Evolutionary conservation across 1,140 invertebrate genomes (phyloP).

Genomic region (Melitaea cinxia): DNA sequence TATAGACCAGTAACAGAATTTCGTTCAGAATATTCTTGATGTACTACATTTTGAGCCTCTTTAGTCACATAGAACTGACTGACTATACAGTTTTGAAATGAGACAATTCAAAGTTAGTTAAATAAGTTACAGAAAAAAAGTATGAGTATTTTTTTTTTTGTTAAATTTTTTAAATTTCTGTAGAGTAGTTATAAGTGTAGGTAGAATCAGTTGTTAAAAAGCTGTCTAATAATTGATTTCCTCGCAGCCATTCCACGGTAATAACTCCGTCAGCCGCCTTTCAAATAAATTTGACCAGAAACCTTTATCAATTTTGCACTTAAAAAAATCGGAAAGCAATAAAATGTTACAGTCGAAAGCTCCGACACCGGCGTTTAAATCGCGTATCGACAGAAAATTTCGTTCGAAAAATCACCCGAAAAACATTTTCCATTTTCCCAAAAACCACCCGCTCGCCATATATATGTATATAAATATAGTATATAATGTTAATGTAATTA

Average conservation of each 20-base stretch:
- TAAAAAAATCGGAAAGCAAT: constrained; percentile 25
- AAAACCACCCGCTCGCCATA: constrained; percentile 36
- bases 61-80: too few species aligned
- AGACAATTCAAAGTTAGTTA: too few species aligned
- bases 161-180: too few species aligned
- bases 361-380: constrained; percentile 44
- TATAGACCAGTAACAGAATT: too few species aligned
- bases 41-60: too few species aligned
- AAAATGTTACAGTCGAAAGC: constrained; percentile 25
- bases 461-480: constrained; percentile 32
- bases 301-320: constrained; percentile 23
- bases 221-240: constrained; percentile 12
- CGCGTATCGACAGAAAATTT: constrained; percentile 42
- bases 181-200: too few species aligned
- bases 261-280: constrained; percentile 14
- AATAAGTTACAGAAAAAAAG: too few species aligned
- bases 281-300: constrained; percentile 5
- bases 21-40: too few species aligned
- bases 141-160: too few species aligned
- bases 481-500: constrained; percentile 73
- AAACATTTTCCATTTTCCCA: constrained; percentile 51
- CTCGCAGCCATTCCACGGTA: constrained; percentile 6
- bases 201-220: constrained; percentile 1
- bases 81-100: too few species aligned
- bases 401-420: constrained; percentile 44